A percentile compares a stretch with the other conserved stretches of the same genome.
Conservation (phyloP, 30 jellyfish, hydroid and myxozoan species). For the Aurelia sp. region DNA sequence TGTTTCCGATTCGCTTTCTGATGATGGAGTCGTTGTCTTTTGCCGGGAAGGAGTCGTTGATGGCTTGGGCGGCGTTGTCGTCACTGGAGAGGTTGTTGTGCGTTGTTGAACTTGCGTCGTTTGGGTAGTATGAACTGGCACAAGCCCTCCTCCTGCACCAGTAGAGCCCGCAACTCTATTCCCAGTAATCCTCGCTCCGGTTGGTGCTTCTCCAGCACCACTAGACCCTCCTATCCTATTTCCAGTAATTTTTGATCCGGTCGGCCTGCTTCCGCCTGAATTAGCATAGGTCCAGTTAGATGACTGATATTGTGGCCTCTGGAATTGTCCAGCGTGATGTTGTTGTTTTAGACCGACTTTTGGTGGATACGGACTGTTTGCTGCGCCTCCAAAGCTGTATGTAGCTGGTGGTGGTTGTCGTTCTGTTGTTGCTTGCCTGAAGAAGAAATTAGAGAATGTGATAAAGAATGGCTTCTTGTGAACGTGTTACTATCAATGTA, state of each 20-base stretch:
- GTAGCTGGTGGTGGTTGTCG: slow-evolving; percentile 31
- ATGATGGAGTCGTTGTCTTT: neutral
- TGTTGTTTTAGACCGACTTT: slow-evolving; percentile 25
- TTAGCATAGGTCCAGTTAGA: neutral
- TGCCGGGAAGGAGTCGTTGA: neutral
- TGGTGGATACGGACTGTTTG: slow-evolving; percentile 10
- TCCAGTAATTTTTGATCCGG: too few species aligned
- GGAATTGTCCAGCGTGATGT: slow-evolving; percentile 1
- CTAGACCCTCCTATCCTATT: too few species aligned
- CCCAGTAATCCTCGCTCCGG: too few species aligned
- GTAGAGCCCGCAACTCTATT: too few species aligned
- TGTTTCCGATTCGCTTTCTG: slow-evolving; percentile 18
- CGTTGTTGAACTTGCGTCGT: neutral
- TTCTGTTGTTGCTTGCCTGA: slow-evolving; percentile 3
- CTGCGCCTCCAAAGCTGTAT: slow-evolving; percentile 36
- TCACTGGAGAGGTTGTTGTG: neutral
- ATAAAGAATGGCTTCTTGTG: too few species aligned
- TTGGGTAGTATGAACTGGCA: neutral
- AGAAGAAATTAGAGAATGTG: neutral
- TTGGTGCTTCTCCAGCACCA: too few species aligned
- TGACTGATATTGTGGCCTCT: slow-evolving; percentile 11
- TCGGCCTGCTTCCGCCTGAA: slow-evolving; percentile 8
- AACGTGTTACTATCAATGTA: too few species aligned
- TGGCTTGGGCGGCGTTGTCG: neutral
- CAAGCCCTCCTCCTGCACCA: too few species aligned